phyloP scores from a whole-genome alignment of 2,113 vertebrate genomes.

The Siphamia tubifer region DNA sequence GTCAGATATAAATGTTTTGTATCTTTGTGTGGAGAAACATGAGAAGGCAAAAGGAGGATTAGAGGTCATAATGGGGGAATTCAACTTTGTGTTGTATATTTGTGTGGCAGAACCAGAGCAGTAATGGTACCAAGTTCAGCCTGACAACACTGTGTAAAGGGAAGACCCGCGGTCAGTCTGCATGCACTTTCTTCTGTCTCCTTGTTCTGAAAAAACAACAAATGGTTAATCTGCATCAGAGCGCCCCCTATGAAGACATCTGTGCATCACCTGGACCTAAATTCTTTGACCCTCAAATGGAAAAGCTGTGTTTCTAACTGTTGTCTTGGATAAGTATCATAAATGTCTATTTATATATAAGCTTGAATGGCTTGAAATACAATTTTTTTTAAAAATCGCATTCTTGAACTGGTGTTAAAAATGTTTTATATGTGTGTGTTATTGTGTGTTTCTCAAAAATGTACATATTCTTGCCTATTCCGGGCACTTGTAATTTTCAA shows the following conservation, averaged over 20 bases:
- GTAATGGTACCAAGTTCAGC: constrained; percentile 53
- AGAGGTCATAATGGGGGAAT: constrained; percentile 1
- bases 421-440: background rate
- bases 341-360: background rate
- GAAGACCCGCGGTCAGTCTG: constrained; percentile 45
- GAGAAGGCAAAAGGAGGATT: constrained; percentile 3
- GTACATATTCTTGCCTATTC: background rate
- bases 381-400: background rate
- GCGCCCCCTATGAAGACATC: constrained; percentile 84
- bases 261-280: constrained; percentile 76
- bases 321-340: background rate
- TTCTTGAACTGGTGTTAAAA: background rate
- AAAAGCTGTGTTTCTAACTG: no score
- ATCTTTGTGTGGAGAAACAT: background rate
- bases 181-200: constrained; percentile 66
- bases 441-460: background rate
- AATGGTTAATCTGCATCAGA: constrained; percentile 80
- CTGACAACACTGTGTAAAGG: constrained; percentile 60
- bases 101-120: constrained; percentile 33
- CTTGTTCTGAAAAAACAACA: constrained; percentile 85
- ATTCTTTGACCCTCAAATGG: constrained; percentile 37
- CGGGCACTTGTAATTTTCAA: background rate
- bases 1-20: constrained; percentile 2
- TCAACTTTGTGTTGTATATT: background rate
- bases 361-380: background rate